These are phyloP conservation scores for Dusona sp. DNA, from an alignment of 2,888 invertebrate species.

Conservation along the genomic window DNA sequence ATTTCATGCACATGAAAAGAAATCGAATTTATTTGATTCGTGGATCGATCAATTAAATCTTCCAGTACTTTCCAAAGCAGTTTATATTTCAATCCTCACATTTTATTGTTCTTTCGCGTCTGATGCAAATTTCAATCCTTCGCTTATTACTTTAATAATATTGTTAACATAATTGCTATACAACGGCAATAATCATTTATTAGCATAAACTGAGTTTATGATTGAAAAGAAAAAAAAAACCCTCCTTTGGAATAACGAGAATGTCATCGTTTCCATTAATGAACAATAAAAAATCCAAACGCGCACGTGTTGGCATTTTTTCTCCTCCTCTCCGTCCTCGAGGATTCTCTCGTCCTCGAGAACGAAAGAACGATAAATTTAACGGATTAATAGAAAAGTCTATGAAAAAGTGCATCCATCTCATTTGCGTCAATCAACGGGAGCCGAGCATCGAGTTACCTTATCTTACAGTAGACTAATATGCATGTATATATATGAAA, in stretches of 20 bases:
- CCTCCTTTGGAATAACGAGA: neutral
- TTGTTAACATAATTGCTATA: neutral
- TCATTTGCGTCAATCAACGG: constrained; percentile 18
- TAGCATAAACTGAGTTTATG: neutral
- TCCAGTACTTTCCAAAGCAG: neutral
- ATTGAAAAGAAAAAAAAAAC: neutral
- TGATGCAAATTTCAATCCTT: neutral
- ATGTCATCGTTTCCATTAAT: neutral
- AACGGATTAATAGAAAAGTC: constrained; percentile 25
- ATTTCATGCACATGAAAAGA: neutral
- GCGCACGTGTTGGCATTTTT: too few relatives aligned
- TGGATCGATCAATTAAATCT: neutral
- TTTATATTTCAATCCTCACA: neutral
- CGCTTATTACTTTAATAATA: neutral
- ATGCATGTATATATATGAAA: neutral
- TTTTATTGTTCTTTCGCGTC: neutral
- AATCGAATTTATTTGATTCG: neutral
- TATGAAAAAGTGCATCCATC: constrained; percentile 11
- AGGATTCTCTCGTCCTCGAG: too few relatives aligned
- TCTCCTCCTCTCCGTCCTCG: too few relatives aligned
- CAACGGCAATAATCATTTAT: neutral
- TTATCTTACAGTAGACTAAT: neutral
- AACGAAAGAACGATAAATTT: constrained; percentile 15
- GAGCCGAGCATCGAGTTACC: neutral
- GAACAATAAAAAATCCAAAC: neutral